These are phyloP conservation scores for Andrena hattorfiana DNA, from an alignment of 2,888 invertebrate species.

Conservation along the genomic window DNA sequence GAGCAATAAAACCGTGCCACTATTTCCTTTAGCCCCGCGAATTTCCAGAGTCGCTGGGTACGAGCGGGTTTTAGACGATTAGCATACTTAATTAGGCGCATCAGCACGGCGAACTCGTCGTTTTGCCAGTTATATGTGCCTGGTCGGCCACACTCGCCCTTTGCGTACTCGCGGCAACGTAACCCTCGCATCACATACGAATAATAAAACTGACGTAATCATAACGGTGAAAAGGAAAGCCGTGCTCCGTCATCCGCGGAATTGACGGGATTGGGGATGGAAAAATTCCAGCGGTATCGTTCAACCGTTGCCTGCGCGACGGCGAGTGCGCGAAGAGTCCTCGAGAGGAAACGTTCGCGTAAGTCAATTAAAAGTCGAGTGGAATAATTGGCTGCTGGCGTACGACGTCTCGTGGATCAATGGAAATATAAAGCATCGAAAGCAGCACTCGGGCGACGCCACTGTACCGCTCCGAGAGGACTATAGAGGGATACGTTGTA, in stretches of 20 bases:
- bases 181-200: slow-evolving; percentile 16
- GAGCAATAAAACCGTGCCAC: background rate
- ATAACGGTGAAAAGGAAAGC: background rate
- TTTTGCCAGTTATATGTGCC: slow-evolving; percentile 62
- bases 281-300: background rate
- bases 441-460: slow-evolving; percentile 22
- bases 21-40: slow-evolving; percentile 27
- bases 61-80: slow-evolving; percentile 63
- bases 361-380: slow-evolving; percentile 19
- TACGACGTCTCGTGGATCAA: background rate
- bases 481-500: background rate
- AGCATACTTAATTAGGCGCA: slow-evolving; percentile 70
- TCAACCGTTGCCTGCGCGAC: too few relatives aligned
- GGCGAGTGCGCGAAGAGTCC: too few relatives aligned
- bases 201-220: slow-evolving; percentile 11
- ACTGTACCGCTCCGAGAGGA: slow-evolving; percentile 28
- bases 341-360: background rate
- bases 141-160: slow-evolving; percentile 49
- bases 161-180: slow-evolving; percentile 39
- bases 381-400: background rate
- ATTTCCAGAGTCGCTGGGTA: slow-evolving; percentile 47
- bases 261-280: background rate
- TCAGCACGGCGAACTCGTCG: slow-evolving; percentile 52
- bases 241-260: too few relatives aligned
- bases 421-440: slow-evolving; percentile 2